A percentile compares a stretch with the other conserved stretches of the same genome.
Evolutionary conservation across 2,888 invertebrate genomes (phyloP).

Genomic region (Drosophila suboccidentalis): DNA sequence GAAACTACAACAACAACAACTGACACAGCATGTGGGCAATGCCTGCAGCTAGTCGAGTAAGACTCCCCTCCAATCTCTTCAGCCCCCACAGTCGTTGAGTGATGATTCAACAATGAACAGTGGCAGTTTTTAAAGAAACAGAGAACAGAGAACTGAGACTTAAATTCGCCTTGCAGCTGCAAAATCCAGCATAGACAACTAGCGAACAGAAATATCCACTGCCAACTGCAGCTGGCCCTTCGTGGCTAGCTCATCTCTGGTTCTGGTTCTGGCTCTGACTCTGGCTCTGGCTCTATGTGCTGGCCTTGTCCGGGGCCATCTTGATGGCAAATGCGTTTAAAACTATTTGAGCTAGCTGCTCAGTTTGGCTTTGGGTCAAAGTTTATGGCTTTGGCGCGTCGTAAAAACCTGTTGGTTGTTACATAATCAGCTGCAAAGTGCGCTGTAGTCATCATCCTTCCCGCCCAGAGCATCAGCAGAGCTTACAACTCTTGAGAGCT

Average conservation of each 20-base stretch:
- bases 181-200: slow-evolving; percentile 30
- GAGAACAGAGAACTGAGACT: slow-evolving; percentile 17
- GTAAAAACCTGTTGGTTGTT: slow-evolving; percentile 73
- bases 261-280: slow-evolving; percentile 2
- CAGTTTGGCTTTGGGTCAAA: slow-evolving; percentile 74
- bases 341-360: slow-evolving; percentile 78
- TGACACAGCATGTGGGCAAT: slow-evolving; percentile 56
- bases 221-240: slow-evolving; percentile 41
- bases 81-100: slow-evolving; percentile 49
- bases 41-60: slow-evolving; percentile 43
- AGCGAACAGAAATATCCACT: slow-evolving; percentile 1
- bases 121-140: slow-evolving; percentile 63
- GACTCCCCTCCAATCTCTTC: slow-evolving; percentile 11
- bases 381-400: slow-evolving; percentile 74
- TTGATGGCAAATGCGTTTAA: slow-evolving; percentile 64
- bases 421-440: slow-evolving; percentile 63
- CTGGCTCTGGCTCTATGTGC: slow-evolving; percentile 12
- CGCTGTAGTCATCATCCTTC: slow-evolving; percentile 1
- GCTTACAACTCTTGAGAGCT: slow-evolving; percentile 63
- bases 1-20: slow-evolving; percentile 1
- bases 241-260: slow-evolving; percentile 13
- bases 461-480: slow-evolving; percentile 22
- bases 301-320: slow-evolving; percentile 19
- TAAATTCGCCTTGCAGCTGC: slow-evolving; percentile 48
- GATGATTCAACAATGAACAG: slow-evolving; percentile 79